A percentile compares a stretch with the other conserved stretches of the same genome.
phyloP scores from a whole-genome alignment of 2,888 invertebrate species.

The Chymomyza caudatula region DNA sequence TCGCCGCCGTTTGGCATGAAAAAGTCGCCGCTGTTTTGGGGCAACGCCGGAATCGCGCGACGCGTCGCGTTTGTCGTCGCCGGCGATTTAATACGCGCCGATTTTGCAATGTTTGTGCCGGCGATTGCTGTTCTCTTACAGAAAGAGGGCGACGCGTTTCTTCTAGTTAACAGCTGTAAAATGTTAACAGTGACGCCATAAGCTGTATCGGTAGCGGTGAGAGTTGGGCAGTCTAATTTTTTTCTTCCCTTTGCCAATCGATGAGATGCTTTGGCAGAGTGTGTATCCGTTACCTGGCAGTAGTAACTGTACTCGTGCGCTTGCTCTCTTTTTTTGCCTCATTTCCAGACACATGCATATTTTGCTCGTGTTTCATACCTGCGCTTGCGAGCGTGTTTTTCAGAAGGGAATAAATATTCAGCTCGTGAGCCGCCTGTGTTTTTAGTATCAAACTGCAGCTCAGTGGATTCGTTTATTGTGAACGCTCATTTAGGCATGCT shows the following conservation, averaged over 20 bases:
- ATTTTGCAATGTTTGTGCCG: conserved; percentile 64
- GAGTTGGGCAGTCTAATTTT: too few relatives aligned
- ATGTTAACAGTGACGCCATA: conserved; percentile 17
- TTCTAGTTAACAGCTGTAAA: conserved; percentile 28
- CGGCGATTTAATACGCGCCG: conserved; percentile 68
- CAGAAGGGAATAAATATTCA: neutral
- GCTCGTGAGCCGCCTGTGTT: neutral
- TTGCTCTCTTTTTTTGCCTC: neutral
- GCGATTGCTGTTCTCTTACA: too few relatives aligned
- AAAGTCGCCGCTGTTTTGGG: conserved; percentile 56
- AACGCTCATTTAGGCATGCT: neutral
- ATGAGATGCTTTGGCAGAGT: too few relatives aligned
- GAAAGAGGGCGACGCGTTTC: neutral
- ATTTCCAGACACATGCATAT: too few relatives aligned
- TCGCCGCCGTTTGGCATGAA: conserved; percentile 68
- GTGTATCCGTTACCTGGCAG: neutral
- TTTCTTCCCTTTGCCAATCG: too few relatives aligned
- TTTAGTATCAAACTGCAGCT: neutral
- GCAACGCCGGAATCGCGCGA: conserved; percentile 34
- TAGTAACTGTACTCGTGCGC: neutral
- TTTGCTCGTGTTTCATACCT: neutral
- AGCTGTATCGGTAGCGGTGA: too few relatives aligned
- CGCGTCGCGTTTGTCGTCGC: conserved; percentile 58
- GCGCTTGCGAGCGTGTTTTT: neutral
- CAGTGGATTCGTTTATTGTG: neutral